Conservation (phyloP, 1,140 invertebrate genomes). For the Drosophila pectinifera region DNA sequence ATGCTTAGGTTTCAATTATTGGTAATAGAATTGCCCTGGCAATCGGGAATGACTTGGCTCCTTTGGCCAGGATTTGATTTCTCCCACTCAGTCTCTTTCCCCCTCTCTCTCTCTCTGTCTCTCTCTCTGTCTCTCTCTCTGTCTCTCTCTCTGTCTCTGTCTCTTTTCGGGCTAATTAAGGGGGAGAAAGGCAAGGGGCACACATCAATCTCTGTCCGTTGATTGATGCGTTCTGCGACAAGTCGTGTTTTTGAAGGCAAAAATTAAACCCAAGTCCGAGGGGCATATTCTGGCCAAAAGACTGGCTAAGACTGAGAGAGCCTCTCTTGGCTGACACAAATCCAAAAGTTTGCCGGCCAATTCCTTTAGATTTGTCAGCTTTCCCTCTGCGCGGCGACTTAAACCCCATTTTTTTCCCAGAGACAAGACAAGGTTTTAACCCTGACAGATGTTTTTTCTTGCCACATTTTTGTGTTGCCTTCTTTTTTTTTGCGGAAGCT, state of each 20-base stretch:
- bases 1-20: conserved; percentile 82
- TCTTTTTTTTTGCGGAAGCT: neutral
- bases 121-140: neutral
- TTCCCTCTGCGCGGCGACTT: conserved; percentile 4
- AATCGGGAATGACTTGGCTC: conserved; percentile 54
- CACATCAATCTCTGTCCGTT: conserved; percentile 43
- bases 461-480: conserved; percentile 2
- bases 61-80: conserved; percentile 24
- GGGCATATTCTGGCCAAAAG: too few species aligned
- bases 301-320: neutral
- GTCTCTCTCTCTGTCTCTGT: neutral
- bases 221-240: conserved; percentile 45
- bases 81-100: neutral
- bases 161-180: too few species aligned
- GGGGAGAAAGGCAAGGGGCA: neutral
- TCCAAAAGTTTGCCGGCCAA: conserved; percentile 32
- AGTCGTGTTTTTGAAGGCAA: conserved; percentile 44
- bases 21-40: conserved; percentile 66
- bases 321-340: conserved; percentile 30
- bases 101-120: neutral
- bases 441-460: conserved; percentile 46
- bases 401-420: neutral
- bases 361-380: conserved; percentile 48
- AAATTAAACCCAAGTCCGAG: conserved; percentile 31
- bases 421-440: conserved; percentile 26